phyloP scores from a whole-genome alignment of 2,113 vertebrate genomes.

The Hystrix cristata region DNA sequence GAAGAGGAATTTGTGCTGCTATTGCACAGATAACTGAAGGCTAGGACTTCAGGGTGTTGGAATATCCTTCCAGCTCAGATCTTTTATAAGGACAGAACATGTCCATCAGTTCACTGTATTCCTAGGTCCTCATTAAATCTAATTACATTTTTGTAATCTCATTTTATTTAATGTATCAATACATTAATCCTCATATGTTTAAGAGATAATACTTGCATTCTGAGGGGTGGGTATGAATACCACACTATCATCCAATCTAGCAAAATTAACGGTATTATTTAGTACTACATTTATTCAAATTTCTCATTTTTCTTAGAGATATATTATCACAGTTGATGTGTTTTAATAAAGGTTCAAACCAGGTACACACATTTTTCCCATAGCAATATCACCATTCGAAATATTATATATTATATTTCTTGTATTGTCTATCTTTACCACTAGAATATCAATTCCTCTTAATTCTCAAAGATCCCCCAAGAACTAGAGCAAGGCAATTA shows the following conservation, averaged over 20 bases:
- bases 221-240: too few species aligned
- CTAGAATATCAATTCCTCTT: background rate
- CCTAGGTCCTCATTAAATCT: background rate
- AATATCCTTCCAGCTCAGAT: background rate
- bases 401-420: background rate
- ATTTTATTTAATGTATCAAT: background rate
- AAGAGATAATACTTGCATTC: background rate
- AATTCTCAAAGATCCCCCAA: background rate
- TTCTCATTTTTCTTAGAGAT: background rate
- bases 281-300: background rate
- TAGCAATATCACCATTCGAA: background rate
- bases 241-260: background rate
- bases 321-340: background rate
- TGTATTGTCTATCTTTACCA: background rate
- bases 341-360: background rate
- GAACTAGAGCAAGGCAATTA: background rate
- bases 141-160: background rate
- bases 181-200: background rate
- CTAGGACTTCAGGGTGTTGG: fast-evolving
- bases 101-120: background rate
- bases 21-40: background rate
- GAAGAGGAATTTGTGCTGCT: background rate
- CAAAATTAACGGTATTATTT: background rate
- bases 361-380: background rate
- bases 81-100: background rate